Evolutionary conservation across 2,113 vertebrate genomes (phyloP).

Genomic region (Catharus bicknelli): DNA sequence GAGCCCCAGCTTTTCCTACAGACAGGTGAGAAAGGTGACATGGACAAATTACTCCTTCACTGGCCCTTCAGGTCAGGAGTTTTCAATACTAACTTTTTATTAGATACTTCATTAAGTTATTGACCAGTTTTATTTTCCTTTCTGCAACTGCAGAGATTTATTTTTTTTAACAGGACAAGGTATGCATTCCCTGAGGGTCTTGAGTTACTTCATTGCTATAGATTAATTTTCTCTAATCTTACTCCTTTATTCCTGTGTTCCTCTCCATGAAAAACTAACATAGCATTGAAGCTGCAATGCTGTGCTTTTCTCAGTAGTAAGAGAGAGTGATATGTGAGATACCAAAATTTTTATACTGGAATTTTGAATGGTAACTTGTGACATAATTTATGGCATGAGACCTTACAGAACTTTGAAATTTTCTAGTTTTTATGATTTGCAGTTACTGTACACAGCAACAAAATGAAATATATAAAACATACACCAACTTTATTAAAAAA

Average conservation of each 20-base stretch:
- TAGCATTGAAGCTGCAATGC: neutral
- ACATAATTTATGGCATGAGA: constrained; percentile 3
- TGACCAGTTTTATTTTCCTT: neutral
- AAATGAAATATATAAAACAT: neutral
- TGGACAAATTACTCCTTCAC: neutral
- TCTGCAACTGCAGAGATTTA: neutral
- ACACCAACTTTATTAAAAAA: neutral
- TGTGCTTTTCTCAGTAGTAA: neutral
- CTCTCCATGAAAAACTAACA: neutral
- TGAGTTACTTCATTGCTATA: neutral
- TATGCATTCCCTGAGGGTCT: neutral
- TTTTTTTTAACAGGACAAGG: neutral
- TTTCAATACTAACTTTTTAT: neutral
- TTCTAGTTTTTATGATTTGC: neutral
- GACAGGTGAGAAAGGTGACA: neutral
- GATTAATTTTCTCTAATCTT: neutral
- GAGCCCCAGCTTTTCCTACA: neutral
- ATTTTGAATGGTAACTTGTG: neutral
- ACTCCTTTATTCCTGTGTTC: neutral
- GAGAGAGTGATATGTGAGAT: neutral
- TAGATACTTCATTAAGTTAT: neutral
- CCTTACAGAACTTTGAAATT: neutral
- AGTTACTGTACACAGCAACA: neutral
- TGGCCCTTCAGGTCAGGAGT: neutral
- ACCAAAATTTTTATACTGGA: neutral